These are phyloP conservation scores for Nudaria mundana DNA, from an alignment of 2,888 invertebrate species.

Conservation along the genomic window DNA sequence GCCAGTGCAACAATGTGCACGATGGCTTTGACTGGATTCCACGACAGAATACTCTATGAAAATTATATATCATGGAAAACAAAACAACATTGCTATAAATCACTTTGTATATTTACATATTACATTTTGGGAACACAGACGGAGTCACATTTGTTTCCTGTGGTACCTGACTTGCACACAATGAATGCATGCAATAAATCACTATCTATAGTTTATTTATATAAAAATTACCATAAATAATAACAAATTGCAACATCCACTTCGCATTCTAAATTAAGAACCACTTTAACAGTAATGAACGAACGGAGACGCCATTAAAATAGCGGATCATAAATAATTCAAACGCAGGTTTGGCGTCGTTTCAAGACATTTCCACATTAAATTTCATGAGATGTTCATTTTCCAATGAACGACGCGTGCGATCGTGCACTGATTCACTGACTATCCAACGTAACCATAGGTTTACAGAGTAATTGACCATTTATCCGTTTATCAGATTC, in stretches of 20 bases:
- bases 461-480: constrained; percentile 47
- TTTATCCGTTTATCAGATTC: constrained; percentile 28
- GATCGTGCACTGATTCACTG: constrained; percentile 41
- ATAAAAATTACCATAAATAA: constrained; percentile 38
- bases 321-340: constrained; percentile 78
- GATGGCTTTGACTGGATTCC: constrained; percentile 37
- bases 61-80: constrained; percentile 27
- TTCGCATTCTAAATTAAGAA: constrained; percentile 70
- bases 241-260: constrained; percentile 49
- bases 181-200: constrained; percentile 30
- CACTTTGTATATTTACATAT: constrained; percentile 28
- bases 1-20: constrained; percentile 39
- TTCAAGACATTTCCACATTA: constrained; percentile 80
- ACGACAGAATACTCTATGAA: constrained; percentile 17
- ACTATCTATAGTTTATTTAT: constrained; percentile 31
- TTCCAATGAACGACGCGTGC: constrained; percentile 57
- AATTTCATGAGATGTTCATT: constrained; percentile 79
- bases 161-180: constrained; percentile 14
- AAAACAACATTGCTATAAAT: constrained; percentile 30
- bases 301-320: constrained; percentile 74
- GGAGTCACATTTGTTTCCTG: constrained; percentile 20
- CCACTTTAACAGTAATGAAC: constrained; percentile 72
- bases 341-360: constrained; percentile 74
- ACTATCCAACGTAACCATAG: constrained; percentile 10
- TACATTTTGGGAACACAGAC: constrained; percentile 18